Base-by-base conservation (phyloP, 2,797 vertebrate genomes). In the Orientallactaga sibirica region DNA sequence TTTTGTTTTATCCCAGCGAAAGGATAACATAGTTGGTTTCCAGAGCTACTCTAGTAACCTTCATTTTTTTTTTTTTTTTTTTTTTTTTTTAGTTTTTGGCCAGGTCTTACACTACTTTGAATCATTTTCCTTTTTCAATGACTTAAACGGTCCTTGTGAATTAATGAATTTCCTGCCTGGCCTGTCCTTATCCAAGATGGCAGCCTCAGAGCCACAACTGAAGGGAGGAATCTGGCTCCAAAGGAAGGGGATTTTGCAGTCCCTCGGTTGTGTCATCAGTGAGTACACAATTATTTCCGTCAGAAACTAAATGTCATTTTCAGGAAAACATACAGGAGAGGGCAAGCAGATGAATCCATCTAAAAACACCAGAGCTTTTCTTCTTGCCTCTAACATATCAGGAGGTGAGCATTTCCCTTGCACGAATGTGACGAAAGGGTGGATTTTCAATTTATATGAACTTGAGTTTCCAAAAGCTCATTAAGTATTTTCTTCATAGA, bases 381-480 rank as follows among this genome's bases (percentile, higher is more conserved):
- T 76, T 41, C 37, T 78, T 37, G 19, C 29, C 88, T 76, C 43
- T 25, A 84, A 58, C 48, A 14, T 29, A 27, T 22, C 27, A 4
- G 3, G 7, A 8, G 29, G 37, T 76, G 76, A 64, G 52, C 41
- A 7, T 76, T 43, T 76, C 25, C 43, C 41, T 24, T 48, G 27
- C 48, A 76, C 14, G 29, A 29, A 15, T 4, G 19, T 66, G 70
- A 71, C 61, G 41, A 16, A 55, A 48, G 9, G 52, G n/a, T 86
- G 88, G 67, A 43, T 88, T 90, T 93, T 79, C 81, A 86, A 73
- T 70, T 71, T 80, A 48, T 16, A 25, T 64, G 37, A 67, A 88
- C 86, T 55, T 83, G 67, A 88, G 71, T 48, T 77, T 58, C 74
- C 74, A 66, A 27, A 76, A 79, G 73, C 74, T 82, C 55, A 82